Conservation (phyloP, 2,888 invertebrate species). For the Dryadula phaetusa region DNA sequence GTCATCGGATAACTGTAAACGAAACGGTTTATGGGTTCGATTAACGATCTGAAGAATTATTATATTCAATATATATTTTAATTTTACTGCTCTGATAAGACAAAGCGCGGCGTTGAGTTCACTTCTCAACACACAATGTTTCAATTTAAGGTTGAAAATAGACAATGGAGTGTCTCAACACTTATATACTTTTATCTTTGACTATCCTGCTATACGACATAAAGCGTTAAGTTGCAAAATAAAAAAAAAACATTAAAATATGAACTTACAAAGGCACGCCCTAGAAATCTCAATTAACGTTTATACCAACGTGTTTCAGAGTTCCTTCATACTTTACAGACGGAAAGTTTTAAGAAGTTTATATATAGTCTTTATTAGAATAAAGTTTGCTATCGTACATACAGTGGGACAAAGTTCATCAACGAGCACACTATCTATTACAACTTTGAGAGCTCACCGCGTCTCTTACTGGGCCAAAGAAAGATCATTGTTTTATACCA, state of each 20-base stretch:
- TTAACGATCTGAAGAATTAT: no score
- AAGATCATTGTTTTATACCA: neutral
- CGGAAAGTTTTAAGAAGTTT: conserved; percentile 19
- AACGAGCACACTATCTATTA: conserved; percentile 17
- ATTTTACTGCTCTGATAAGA: no score
- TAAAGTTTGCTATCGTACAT: conserved; percentile 19
- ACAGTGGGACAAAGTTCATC: conserved; percentile 11
- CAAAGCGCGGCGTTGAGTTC: no score
- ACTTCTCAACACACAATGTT: no score
- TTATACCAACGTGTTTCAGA: conserved; percentile 1
- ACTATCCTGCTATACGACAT: no score
- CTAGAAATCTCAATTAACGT: conserved; percentile 5
- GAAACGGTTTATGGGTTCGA: no score
- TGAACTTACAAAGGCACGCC: neutral
- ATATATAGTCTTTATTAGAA: conserved; percentile 21
- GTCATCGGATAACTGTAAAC: no score
- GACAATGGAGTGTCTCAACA: no score
- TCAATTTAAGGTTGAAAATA: no score
- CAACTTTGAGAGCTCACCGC: neutral
- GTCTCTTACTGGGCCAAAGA: neutral
- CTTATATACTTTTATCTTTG: no score
- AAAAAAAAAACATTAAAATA: neutral
- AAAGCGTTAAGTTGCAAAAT: no score
- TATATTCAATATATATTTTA: no score
- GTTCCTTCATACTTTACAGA: conserved; percentile 1